Base-by-base conservation (phyloP, 2,888 invertebrate species). In the Apodemia hepburni region DNA sequence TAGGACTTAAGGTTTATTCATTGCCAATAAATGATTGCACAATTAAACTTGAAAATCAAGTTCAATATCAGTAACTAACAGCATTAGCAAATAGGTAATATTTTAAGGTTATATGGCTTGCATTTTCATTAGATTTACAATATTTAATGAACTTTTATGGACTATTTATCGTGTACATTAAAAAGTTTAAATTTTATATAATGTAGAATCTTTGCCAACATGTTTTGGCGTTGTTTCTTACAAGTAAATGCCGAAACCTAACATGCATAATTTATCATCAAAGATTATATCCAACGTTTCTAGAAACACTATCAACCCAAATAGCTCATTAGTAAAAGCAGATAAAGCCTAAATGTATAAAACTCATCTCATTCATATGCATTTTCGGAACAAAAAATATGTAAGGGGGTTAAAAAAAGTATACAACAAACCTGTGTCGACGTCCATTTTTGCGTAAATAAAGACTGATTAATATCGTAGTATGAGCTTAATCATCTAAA, bases 351-450 rank as follows among this genome's bases (percentile, higher is more conserved):
- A 22, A 22, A 8, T 22, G 6, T 51, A 22, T 51, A 51, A 22
- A 5, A 22, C 12, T 51, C 18, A 51, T n/a, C n/a, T 47, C 2
- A 17, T 17, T 17, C n/a, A 17, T 45, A 45, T 15, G 15, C 47
- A 47, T 22, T 3, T n/a, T 49, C 2, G 5, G 6, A 54, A 27
- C 7, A 27, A n/a, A 27, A 12, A 8, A 15, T 15, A 54, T 54
- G 29, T n/a, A n/a, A 51, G 27, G 54, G 22, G 11, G 22, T 12
- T 54, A 27, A 54, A 54, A 54, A 54, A 77, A 65, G 61, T 69
- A 69, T 58, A 67, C 64, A 71, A 68, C 74, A 68, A 75, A 85
- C 88, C 88, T 68, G 87, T 86, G 68, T 87, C 88, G 58, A 85
- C 82, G 70, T 88, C 87, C 88, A 88, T 88, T 66, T 67, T 71